A percentile compares a stretch with the other conserved stretches of the same genome.
phyloP scores from a whole-genome alignment of 2,888 invertebrate genomes.

The Leptopilina myrica region DNA sequence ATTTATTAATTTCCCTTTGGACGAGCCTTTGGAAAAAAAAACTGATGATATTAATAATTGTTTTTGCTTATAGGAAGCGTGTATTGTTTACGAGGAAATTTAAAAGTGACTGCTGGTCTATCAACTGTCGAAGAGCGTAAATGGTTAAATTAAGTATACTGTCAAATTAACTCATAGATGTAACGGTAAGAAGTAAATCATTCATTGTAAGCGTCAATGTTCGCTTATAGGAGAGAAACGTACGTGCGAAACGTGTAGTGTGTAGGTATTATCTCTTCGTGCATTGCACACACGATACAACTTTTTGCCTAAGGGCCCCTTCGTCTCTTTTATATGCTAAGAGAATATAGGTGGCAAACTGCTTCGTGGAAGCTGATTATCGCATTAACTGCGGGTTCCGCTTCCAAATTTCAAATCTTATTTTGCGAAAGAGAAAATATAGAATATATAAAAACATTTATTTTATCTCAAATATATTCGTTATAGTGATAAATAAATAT shows the following conservation, averaged over 20 bases:
- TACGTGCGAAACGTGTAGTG: not conserved
- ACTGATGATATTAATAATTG: constrained; percentile 1
- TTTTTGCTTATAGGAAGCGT: not conserved
- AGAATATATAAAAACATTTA: too few species aligned
- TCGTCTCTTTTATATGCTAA: constrained; percentile 39
- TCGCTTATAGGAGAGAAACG: not conserved
- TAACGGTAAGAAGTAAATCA: constrained; percentile 41
- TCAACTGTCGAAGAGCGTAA: constrained; percentile 32
- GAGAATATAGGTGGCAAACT: constrained; percentile 53
- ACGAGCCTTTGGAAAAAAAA: not conserved
- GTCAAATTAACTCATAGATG: constrained; percentile 30
- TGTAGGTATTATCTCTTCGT: not conserved
- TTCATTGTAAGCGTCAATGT: constrained; percentile 13
- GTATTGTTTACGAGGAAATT: constrained; percentile 35
- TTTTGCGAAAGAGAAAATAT: too few species aligned
- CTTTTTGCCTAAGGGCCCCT: constrained; percentile 26
- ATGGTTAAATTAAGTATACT: constrained; percentile 38
- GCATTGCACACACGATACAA: constrained; percentile 23
- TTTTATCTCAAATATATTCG: too few species aligned
- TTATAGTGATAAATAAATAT: too few species aligned
- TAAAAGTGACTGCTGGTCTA: constrained; percentile 36
- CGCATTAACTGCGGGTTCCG: constrained; percentile 65
- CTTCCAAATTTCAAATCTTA: constrained; percentile 62
- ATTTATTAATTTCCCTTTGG: not conserved
- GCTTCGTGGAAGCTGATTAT: constrained; percentile 67